Base-by-base conservation (phyloP, 2,888 invertebrate species). In the Orchesellides sinensis region DNA sequence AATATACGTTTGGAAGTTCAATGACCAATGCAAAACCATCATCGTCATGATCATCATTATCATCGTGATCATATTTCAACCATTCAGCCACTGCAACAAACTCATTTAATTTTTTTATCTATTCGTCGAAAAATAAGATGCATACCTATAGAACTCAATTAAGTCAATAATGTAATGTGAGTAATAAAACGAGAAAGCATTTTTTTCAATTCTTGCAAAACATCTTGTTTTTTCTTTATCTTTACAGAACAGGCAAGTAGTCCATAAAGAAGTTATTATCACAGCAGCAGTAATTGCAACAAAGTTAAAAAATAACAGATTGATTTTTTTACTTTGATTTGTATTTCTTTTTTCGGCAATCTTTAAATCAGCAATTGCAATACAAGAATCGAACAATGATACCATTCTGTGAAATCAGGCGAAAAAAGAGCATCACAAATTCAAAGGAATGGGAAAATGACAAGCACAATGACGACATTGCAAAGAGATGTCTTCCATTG, bases 11-110 rank as follows among this genome's bases (percentile, higher is more conserved):
- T 70, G 78, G 61, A 61, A 61, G 78, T 79, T 79, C 78, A 79
- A 79, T 79, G 78, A 79, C 78, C 78, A 79, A 79, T 79, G 61
- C 70, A 63, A 79, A 63, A 49, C 45, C 23, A 23, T 47, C 45
- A 23, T 66, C 66, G 27, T 66, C 49, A 25, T 27, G 12, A 40
- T 65, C 19, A 21, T 19, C 12, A 61, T n/a, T n/a, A 68, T 35
- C 40, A 68, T 17, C 77, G 49, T 61, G 70, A 69, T 79, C 78
- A 70, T 79, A 79, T 79, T 79, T 79, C 70, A 79, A 61, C 69
- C 70, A 63, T 79, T 63, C 63, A 79, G 35, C 78, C 49, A 32
- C 49, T 35, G 21, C 32, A 40, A 61, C 21, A 35, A 65, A 59
- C 59, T 72, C 59, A 72, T 72, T 72, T 72, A 45, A 45, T 72